Percentiles rank a stretch among this genome's conserved stretches.
Evolutionary conservation across 2,888 invertebrate species (phyloP).

Genomic region (Ornithoptera alexandrae): DNA sequence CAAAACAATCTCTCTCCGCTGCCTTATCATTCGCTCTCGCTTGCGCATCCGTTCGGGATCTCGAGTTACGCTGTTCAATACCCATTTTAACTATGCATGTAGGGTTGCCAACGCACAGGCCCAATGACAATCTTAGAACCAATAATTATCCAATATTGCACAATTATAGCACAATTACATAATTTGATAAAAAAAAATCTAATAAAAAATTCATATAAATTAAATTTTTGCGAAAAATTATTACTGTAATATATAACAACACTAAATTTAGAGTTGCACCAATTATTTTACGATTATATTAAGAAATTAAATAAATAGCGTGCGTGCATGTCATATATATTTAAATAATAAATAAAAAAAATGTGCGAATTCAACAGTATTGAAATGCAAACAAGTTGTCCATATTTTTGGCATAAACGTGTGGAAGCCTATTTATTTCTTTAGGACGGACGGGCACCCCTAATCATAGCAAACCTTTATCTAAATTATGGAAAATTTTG

Average conservation of each 20-base stretch:
- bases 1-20: conserved; percentile 67
- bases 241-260: too few relatives aligned
- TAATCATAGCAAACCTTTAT: conserved; percentile 79
- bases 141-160: too few relatives aligned
- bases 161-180: too few relatives aligned
- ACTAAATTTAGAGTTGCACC: too few relatives aligned
- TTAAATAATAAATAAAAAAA: neutral
- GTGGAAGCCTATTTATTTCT: neutral
- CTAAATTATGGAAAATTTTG: conserved; percentile 79
- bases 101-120: conserved; percentile 41
- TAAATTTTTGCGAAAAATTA: too few relatives aligned
- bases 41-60: conserved; percentile 54
- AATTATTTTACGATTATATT: too few relatives aligned
- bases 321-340: too few relatives aligned
- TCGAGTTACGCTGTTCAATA: conserved; percentile 57
- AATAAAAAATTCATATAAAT: too few relatives aligned
- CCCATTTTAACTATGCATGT: conserved; percentile 47
- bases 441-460: conserved; percentile 53
- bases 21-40: conserved; percentile 41
- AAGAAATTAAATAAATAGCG: too few relatives aligned
- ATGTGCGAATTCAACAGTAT: neutral
- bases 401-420: neutral
- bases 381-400: neutral
- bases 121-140: neutral
- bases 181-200: too few relatives aligned